Evolutionary conservation across 2,888 invertebrate genomes (phyloP), one percentile per base, ranked within the genome.

Genomic region (Psylliodes chrysocephalus): DNA sequence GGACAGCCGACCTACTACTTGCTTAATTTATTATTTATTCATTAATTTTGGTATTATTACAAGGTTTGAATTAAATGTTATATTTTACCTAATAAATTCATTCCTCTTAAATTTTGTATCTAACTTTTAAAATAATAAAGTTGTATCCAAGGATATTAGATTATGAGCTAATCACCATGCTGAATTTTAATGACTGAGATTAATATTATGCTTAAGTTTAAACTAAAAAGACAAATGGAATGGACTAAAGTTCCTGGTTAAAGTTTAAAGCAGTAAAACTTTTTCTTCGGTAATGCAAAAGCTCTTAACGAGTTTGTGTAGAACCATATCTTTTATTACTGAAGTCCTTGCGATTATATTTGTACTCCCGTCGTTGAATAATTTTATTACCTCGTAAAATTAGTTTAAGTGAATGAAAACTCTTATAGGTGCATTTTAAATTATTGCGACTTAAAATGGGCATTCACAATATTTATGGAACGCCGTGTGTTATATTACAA

Each of bases 221-320:
- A 18, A 17, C 44, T 44, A 44, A 15, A 44, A 44, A 44, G 44
- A 44, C 15, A 17, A 44, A 19, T 44, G 44, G 7, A 44, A 18
- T 44, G 19, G 15, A 44, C 18, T 19, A 10, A 44, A 44, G 44
- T 44, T 44, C 18, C 17, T 14, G 17, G n/a, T 6, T 10, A 44
- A 44, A 44, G 44, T 44, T 44, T 44, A 40, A 44, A 44, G 44
- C 17, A n/a, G 7, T 19, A 19, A 14, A 44, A 44, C 44, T 44
- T 44, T 44, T 44, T 15, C n/a, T 8, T 15, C 44, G 44, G 14
- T 44, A 44, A 44, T 18, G 44, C 6, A 44, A 44, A 18, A 15
- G 44, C 18, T 19, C 18, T 44, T 44, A 44, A 44, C 17, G 15
- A 18, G 44, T 44, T 44, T 18, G 33, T 33, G 33, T 33, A 33